Percentiles rank a stretch among this genome's conserved stretches.
Conservation (phyloP, 2,797 vertebrate genomes). For the Myripristis murdjan region DNA sequence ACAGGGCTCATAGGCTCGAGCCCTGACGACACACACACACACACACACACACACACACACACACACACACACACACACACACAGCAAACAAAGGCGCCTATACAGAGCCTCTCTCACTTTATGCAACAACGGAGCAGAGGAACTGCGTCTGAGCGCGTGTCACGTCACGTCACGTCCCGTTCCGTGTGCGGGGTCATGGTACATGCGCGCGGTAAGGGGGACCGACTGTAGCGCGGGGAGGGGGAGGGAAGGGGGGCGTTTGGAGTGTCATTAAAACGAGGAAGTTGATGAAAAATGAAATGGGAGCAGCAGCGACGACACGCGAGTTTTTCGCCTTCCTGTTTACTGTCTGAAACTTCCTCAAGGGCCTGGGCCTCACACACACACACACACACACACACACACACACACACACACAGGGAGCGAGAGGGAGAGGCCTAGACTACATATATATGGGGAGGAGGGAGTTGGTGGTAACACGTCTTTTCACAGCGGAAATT, state of each 20-base stretch:
- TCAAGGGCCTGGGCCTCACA: slow-evolving; percentile 58
- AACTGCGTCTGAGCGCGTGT: slow-evolving; percentile 55
- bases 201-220: slow-evolving; percentile 9
- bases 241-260: slow-evolving; percentile 17
- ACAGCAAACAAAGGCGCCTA: too few relatives aligned
- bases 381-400: slow-evolving; percentile 30
- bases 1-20: too few relatives aligned
- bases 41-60: neutral
- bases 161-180: slow-evolving; percentile 44
- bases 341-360: slow-evolving; percentile 92
- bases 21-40: slow-evolving; percentile 50
- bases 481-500: slow-evolving; percentile 27
- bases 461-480: neutral
- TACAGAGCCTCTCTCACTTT: slow-evolving; percentile 46
- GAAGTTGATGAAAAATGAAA: slow-evolving; percentile 89
- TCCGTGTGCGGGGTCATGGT: slow-evolving; percentile 14
- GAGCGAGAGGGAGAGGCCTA: slow-evolving; percentile 26
- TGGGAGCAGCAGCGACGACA: slow-evolving; percentile 78
- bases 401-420: too few relatives aligned
- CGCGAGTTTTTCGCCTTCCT: slow-evolving; percentile 88
- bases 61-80: slow-evolving; percentile 60
- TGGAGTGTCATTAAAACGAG: slow-evolving; percentile 81
- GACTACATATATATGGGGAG: neutral
- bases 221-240: slow-evolving; percentile 1
- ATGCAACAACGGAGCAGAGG: slow-evolving; percentile 28